Base-by-base conservation (phyloP, 2,113 vertebrate species). In the Crocuta crocuta region DNA sequence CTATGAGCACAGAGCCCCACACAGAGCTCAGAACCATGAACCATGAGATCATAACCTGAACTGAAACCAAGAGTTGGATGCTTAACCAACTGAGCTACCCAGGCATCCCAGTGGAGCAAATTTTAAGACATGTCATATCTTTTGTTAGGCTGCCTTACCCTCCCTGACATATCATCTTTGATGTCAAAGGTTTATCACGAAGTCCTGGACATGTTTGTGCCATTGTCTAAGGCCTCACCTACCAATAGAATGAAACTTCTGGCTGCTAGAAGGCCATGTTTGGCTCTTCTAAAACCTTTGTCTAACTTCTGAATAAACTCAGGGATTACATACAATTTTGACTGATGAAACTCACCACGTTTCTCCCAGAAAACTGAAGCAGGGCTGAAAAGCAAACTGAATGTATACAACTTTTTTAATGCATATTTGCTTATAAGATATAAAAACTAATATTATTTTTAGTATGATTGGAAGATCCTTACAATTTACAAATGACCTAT, bases 281-380 rank as follows among this genome's bases (percentile, higher is more conserved):
- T 74, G 50, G 28, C 15, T 95, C 19, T 33, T 81, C 92, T 66
- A 80, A 94, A 95, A 48, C 2, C 39, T 95, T 91, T 78, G 33
- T 17, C 61, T 85, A 58, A 88, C 17, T 73, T 80, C 33, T 70
- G 58, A 86, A 68, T 68, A 39, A 90, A 50, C n/a, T 78, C n/a
- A 35, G 11, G n/a, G 94, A 89, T 39, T 23, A 53, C 31, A 28
- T 6, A 0, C 4, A n/a, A 16, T 73, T 39, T 11, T 50, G 48
- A 68, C 12, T 71, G 9, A 79, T 82, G n/a, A 91, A 50, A 90
- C 10, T 68, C 24, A 88, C 11, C 21, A 68, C 33, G 45, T 74
- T 85, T 95, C 31, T 91, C 24, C 26, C 48, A 94, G 58, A 39
- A 95, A 93, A 82, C 17, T 89, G 33, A 78, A 91, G 39, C 39